Base-by-base conservation (phyloP, 2,797 vertebrate species). In the Ceryle rudis region DNA sequence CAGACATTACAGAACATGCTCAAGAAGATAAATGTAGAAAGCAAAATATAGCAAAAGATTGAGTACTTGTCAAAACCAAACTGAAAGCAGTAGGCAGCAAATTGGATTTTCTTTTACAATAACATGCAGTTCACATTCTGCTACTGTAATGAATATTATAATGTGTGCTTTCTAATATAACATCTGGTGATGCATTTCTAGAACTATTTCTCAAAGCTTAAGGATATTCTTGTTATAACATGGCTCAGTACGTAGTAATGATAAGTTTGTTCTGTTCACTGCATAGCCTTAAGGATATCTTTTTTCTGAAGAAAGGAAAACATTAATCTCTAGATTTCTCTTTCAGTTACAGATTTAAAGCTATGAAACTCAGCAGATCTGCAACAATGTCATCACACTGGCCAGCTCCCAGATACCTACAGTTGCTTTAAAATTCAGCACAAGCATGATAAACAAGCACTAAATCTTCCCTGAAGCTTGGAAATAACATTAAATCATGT, bases 61-160 rank as follows among this genome's bases (percentile, higher is more conserved):
- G 95, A 97, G 85, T 75, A 88, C 94, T 97, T 98, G 90, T 97
- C 97, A 98, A 95, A 97, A 86, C 44, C 71, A 93, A 97, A 97
- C 75, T 97, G 97, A 98, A 98, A 83, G 96, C 91, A 96, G 86
- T 84, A 96, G 81, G 87, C 95, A 97, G 95, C 89, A 96, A 97
- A 98, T 97, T 98, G 95, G 82, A 98, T 98, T 97, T 98, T 97
- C 94, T 97, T 96, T 95, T 96, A 96, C 93, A 97, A 95, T 92
- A 97, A 93, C 91, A 97, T 75, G 75, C 83, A 93, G 74, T 96
- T 97, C 93, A 94, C 91, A 96, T 97, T 95, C 84, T 89, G 95
- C 86, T 78, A 81, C 71, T 85, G 57, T 91, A 97, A 96, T 95
- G 97, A 96, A 97, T 97, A 97, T 96, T 97, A 95, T 90, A 97